Evolutionary conservation across 2,797 vertebrate genomes (phyloP).

Genomic region (Silurus lanzhouensis): DNA sequence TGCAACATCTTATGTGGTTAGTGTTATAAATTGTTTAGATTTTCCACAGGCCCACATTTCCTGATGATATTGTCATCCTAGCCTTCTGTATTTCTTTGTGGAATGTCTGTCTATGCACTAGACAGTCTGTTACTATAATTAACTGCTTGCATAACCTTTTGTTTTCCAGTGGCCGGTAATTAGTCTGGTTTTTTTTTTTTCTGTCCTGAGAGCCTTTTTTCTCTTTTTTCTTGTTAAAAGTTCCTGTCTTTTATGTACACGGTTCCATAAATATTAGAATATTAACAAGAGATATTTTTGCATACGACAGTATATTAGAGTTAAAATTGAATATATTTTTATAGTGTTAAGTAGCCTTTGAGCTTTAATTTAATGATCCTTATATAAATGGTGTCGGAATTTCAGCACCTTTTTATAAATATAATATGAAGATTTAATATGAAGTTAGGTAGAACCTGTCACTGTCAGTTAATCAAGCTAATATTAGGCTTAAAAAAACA

Average conservation of each 20-base stretch:
- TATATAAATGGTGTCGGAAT: not conserved
- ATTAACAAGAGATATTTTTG: not conserved
- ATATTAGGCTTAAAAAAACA: too few species aligned
- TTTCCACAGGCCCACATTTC: not conserved
- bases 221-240: not conserved
- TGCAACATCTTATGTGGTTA: not conserved
- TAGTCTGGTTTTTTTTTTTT: not conserved
- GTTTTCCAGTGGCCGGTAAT: constrained; percentile 22
- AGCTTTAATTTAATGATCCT: not conserved
- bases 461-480: too few species aligned
- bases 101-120: constrained; percentile 9
- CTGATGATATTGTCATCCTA: not conserved
- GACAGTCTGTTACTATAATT: constrained; percentile 54
- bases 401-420: not conserved
- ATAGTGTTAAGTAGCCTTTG: not conserved
- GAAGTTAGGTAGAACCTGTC: too few species aligned
- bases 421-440: too few species aligned
- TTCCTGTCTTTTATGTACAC: not conserved
- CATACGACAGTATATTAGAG: not conserved
- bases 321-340: not conserved
- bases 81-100: constrained; percentile 29
- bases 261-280: not conserved
- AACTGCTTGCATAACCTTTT: constrained; percentile 31
- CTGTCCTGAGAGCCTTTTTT: not conserved
- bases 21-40: not conserved